Conservation (phyloP, 2,113 vertebrate genomes). For the Brachyhypopomus gauderio region DNA sequence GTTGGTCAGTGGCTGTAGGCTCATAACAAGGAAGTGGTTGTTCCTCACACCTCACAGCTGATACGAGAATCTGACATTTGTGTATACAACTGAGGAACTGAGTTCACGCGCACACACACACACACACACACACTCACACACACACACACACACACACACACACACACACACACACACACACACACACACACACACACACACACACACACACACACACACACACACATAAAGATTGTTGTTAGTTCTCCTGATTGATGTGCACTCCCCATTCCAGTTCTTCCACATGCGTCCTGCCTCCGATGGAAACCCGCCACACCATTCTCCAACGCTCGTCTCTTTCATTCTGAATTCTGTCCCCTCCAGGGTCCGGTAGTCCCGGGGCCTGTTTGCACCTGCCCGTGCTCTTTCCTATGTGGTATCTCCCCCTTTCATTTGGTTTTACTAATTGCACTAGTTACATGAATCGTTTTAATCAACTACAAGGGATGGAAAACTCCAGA, state of each 20-base stretch:
- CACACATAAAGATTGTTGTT: background rate
- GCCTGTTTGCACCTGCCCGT: slow-evolving; percentile 38
- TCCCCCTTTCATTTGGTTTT: slow-evolving; percentile 12
- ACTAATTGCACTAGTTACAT: background rate
- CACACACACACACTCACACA: slow-evolving; percentile 15
- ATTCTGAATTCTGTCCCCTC: slow-evolving; percentile 44
- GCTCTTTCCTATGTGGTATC: background rate
- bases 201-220: slow-evolving; percentile 2
- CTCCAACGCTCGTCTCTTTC: slow-evolving; percentile 68
- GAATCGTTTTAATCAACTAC: slow-evolving; percentile 5
- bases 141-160: background rate
- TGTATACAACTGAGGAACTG: background rate
- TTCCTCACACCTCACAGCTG: background rate
- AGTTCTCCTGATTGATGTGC: background rate
- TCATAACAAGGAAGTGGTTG: background rate
- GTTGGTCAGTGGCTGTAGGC: background rate
- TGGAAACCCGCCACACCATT: slow-evolving; percentile 23
- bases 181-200: background rate
- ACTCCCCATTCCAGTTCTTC: slow-evolving; percentile 48
- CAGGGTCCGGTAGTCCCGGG: slow-evolving; percentile 2
- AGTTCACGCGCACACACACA: background rate
- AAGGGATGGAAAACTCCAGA: no score
- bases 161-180: slow-evolving; percentile 13
- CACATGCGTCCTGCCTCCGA: slow-evolving; percentile 57
- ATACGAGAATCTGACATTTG: background rate